Evolutionary conservation across 2,113 vertebrate genomes (phyloP).

Genomic region (Cinclus mexicanus): DNA sequence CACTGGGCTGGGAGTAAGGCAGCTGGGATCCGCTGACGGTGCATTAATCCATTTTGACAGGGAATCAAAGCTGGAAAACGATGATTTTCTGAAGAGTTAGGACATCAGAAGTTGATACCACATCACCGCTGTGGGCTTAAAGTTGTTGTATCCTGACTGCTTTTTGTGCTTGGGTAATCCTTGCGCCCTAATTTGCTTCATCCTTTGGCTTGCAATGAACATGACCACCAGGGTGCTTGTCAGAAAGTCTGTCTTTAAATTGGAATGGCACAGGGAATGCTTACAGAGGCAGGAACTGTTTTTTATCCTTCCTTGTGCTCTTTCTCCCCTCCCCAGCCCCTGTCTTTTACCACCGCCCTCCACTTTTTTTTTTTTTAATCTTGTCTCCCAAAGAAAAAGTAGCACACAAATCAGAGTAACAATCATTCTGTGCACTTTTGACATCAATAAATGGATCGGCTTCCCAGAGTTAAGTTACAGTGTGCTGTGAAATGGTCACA

Average conservation of each 20-base stretch:
- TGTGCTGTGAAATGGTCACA: not conserved
- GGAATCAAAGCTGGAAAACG: not conserved
- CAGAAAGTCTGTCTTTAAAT: not conserved
- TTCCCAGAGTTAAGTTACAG: not conserved
- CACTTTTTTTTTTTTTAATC: not conserved
- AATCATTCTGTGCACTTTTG: not conserved
- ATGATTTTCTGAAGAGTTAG: not conserved
- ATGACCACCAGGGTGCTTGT: not conserved
- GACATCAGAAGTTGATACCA: not conserved
- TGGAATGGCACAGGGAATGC: not conserved
- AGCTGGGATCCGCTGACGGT: not conserved
- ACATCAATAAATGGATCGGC: not conserved
- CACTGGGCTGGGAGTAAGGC: not conserved
- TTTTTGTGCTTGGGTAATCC: not conserved
- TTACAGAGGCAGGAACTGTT: not conserved
- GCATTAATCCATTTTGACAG: not conserved
- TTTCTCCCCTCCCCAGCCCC: fast-evolving
- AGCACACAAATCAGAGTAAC: not conserved
- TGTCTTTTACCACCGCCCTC: fast-evolving
- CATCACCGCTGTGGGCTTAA: not conserved
- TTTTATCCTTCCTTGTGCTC: not conserved
- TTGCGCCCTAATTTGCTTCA: not conserved
- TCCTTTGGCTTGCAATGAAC: not conserved
- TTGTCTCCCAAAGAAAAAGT: not conserved
- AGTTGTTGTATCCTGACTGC: not conserved